Evolutionary conservation across 2,113 vertebrate species (phyloP).

Genomic region (Sinocyclocheilus anshuiensis): DNA sequence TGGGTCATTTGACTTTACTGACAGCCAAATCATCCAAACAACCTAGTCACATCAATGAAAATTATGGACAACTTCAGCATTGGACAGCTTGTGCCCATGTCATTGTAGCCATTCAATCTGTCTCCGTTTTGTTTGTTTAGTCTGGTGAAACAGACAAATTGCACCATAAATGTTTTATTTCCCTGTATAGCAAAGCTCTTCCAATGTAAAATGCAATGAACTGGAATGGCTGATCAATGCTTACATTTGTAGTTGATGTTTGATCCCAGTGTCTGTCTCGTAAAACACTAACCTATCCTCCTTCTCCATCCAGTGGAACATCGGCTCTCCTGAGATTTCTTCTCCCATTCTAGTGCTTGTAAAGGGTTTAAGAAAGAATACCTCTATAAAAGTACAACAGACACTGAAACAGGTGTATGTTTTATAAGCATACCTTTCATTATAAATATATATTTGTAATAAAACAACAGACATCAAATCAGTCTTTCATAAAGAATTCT

Average conservation of each 20-base stretch:
- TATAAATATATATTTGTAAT: constrained; percentile 57
- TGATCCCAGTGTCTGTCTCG: constrained; percentile 1
- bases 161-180: constrained; percentile 43
- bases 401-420: constrained; percentile 50
- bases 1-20: not conserved
- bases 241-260: constrained; percentile 39
- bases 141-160: constrained; percentile 23
- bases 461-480: constrained; percentile 52
- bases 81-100: constrained; percentile 30
- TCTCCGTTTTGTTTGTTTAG: constrained; percentile 40
- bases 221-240: constrained; percentile 36
- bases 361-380: constrained; percentile 61
- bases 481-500: not conserved
- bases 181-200: constrained; percentile 39
- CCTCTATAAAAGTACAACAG: constrained; percentile 59
- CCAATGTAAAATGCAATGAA: constrained; percentile 39
- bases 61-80: constrained; percentile 38
- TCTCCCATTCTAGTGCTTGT: constrained; percentile 37
- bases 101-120: constrained; percentile 42
- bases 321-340: constrained; percentile 38
- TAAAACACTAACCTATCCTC: constrained; percentile 29
- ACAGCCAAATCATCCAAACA: constrained; percentile 34
- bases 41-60: constrained; percentile 37
- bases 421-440: constrained; percentile 53
- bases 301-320: not conserved